Evolutionary conservation across 1,140 invertebrate genomes (phyloP).

Genomic region (Pseudomyrmex dendroicus): DNA sequence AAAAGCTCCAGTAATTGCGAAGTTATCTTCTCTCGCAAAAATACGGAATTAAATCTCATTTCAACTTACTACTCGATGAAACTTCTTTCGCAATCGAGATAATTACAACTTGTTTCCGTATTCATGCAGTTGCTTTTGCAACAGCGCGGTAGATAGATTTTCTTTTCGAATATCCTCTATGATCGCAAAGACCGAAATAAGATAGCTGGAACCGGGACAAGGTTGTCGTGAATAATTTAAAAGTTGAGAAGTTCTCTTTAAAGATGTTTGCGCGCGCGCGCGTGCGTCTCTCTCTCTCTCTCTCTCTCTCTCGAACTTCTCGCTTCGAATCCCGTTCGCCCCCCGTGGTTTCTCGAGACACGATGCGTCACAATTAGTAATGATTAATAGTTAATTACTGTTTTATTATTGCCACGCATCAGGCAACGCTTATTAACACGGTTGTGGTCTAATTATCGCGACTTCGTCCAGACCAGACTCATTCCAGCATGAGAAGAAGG

Average conservation of each 20-base stretch:
- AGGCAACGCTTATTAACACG: constrained; percentile 78
- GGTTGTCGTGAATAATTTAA: constrained; percentile 34
- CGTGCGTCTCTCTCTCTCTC: too few relatives aligned
- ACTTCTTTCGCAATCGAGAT: constrained; percentile 10
- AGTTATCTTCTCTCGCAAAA: constrained; percentile 9
- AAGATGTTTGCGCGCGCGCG: not conserved
- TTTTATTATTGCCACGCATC: constrained; percentile 72
- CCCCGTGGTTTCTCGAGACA: constrained; percentile 35
- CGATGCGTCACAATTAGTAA: constrained; percentile 61
- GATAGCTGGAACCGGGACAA: constrained; percentile 9
- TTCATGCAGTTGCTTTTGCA: not conserved
- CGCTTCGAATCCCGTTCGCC: constrained; percentile 45
- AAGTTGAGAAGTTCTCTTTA: constrained; percentile 7
- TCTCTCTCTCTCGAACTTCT: not conserved
- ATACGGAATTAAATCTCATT: not conserved
- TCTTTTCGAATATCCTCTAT: not conserved
- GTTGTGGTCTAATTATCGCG: constrained; percentile 80
- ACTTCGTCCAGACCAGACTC: constrained; percentile 46
- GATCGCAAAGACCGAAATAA: constrained; percentile 32
- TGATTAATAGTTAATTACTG: constrained; percentile 76
- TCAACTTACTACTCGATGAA: constrained; percentile 6
- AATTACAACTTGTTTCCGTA: not conserved
- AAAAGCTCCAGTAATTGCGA: constrained; percentile 33
- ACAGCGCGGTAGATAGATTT: not conserved
- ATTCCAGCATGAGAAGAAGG: not conserved